A percentile compares a stretch with the other conserved stretches of the same genome.
phyloP scores from a whole-genome alignment of 2,888 invertebrate species.

The Mycogona germanica region DNA sequence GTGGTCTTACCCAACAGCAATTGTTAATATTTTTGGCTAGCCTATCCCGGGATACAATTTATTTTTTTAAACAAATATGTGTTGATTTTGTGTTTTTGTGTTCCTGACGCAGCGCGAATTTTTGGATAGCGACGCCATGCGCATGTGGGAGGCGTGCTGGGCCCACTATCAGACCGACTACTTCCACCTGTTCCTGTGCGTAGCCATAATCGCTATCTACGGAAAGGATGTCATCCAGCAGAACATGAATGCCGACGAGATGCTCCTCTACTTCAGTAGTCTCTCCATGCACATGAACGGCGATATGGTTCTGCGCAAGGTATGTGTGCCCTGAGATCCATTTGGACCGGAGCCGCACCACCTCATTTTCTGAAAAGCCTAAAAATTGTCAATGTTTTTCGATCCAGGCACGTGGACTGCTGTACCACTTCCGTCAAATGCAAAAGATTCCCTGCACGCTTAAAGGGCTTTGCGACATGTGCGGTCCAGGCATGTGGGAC shows the following conservation, averaged over 20 bases:
- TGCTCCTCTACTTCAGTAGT: conserved; percentile 88
- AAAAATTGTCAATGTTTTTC: too few species aligned
- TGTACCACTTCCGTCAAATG: conserved; percentile 80
- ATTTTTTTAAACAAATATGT: background rate
- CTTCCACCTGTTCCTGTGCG: conserved; percentile 87
- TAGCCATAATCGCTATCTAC: conserved; percentile 86
- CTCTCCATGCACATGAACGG: conserved; percentile 98
- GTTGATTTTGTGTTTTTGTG: conserved; percentile 51
- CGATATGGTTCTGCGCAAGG: conserved; percentile 71
- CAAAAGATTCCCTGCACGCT: conserved; percentile 79
- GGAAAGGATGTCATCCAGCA: conserved; percentile 75
- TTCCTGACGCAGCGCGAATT: conserved; percentile 62
- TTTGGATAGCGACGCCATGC: conserved; percentile 69
- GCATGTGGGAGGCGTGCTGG: conserved; percentile 98
- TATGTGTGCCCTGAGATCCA: conserved; percentile 28
- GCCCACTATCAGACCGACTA: conserved; percentile 91
- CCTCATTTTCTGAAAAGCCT: too few species aligned
- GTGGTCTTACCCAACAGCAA: background rate
- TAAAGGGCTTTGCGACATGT: conserved; percentile 71
- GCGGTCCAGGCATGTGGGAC: conserved; percentile 92
- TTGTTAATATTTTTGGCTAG: too few species aligned
- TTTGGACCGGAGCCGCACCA: too few species aligned
- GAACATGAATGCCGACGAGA: conserved; percentile 83
- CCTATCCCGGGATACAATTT: background rate
- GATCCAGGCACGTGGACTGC: conserved; percentile 62